Percentiles rank a stretch among this genome's conserved stretches.
phyloP scores from a whole-genome alignment of 2,888 invertebrate species.

The Drosophila gaucha region DNA sequence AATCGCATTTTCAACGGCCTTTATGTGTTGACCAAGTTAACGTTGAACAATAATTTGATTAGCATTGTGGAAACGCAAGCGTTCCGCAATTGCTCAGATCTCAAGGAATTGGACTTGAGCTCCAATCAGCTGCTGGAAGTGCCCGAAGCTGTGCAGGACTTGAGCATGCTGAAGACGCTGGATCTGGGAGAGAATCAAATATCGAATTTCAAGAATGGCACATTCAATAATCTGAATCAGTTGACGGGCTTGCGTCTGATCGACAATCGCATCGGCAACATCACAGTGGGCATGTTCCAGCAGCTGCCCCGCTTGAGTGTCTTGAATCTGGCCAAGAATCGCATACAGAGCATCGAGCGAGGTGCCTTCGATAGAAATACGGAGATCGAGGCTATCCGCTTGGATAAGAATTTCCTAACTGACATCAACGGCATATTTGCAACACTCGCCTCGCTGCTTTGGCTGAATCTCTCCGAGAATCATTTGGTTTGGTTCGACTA shows the following conservation, averaged over 20 bases:
- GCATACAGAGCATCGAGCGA: slow-evolving; percentile 93
- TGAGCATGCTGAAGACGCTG: slow-evolving; percentile 93
- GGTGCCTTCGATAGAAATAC: slow-evolving; percentile 93
- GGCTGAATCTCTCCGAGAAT: slow-evolving; percentile 96
- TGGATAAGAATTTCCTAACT: slow-evolving; percentile 94
- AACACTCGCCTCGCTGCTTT: slow-evolving; percentile 92
- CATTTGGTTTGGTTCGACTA: slow-evolving; percentile 97
- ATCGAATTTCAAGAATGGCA: slow-evolving; percentile 91
- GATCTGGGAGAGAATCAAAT: slow-evolving; percentile 97
- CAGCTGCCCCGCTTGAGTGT: slow-evolving; percentile 93
- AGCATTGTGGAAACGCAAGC: slow-evolving; percentile 91
- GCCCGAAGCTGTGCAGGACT: slow-evolving; percentile 92
- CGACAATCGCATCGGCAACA: slow-evolving; percentile 94
- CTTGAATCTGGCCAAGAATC: slow-evolving; percentile 94
- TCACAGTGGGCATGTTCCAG: slow-evolving; percentile 94
- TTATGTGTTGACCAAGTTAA: slow-evolving; percentile 92
- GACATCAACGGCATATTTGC: slow-evolving; percentile 96
- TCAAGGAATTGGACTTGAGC: slow-evolving; percentile 95
- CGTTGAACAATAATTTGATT: slow-evolving; percentile 93
- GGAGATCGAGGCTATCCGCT: slow-evolving; percentile 93
- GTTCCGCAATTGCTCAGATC: slow-evolving; percentile 94
- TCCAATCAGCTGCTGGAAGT: slow-evolving; percentile 93
- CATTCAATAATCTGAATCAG: slow-evolving; percentile 93
- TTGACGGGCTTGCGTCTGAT: slow-evolving; percentile 94
- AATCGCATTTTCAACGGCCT: slow-evolving; percentile 93